These are phyloP conservation scores for Cyclophora albipunctata DNA, from an alignment of 2,888 invertebrate genomes.

Conservation along the genomic window DNA sequence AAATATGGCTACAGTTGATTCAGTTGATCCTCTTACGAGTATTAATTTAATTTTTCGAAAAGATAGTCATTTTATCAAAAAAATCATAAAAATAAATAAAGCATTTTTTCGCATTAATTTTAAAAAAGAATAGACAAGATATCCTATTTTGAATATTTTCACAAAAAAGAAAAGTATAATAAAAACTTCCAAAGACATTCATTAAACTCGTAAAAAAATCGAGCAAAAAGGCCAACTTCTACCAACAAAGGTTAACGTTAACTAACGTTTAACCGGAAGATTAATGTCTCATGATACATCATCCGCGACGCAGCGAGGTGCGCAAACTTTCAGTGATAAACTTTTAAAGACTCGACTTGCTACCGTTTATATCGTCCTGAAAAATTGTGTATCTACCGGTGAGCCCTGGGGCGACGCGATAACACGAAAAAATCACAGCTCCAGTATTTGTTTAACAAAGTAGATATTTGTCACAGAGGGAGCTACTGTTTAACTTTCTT, in stretches of 20 bases:
- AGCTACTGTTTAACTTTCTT: constrained; percentile 11
- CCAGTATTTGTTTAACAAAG: constrained; percentile 60
- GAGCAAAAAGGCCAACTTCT: constrained; percentile 25
- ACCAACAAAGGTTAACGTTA: constrained; percentile 48
- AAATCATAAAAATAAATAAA: no score
- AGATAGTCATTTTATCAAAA: no score
- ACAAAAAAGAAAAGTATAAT: neutral
- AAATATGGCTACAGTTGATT: no score
- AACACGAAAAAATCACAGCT: constrained; percentile 59
- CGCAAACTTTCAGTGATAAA: constrained; percentile 66
- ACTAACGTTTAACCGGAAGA: constrained; percentile 62
- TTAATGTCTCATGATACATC: constrained; percentile 66
- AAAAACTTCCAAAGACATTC: constrained; percentile 5
- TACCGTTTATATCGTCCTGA: constrained; percentile 62
- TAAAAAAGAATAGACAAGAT: no score
- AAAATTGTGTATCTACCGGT: constrained; percentile 66
- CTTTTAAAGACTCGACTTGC: constrained; percentile 72
- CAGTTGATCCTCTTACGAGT: no score
- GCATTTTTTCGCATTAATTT: no score
- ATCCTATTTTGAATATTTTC: no score
- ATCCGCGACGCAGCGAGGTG: constrained; percentile 53
- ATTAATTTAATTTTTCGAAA: no score
- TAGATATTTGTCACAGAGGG: constrained; percentile 62
- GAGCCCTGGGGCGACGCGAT: constrained; percentile 62
- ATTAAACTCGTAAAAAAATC: constrained; percentile 2